These are phyloP conservation scores for Philonicus albiceps DNA, from an alignment of 2,888 invertebrate genomes.

Conservation along the genomic window DNA sequence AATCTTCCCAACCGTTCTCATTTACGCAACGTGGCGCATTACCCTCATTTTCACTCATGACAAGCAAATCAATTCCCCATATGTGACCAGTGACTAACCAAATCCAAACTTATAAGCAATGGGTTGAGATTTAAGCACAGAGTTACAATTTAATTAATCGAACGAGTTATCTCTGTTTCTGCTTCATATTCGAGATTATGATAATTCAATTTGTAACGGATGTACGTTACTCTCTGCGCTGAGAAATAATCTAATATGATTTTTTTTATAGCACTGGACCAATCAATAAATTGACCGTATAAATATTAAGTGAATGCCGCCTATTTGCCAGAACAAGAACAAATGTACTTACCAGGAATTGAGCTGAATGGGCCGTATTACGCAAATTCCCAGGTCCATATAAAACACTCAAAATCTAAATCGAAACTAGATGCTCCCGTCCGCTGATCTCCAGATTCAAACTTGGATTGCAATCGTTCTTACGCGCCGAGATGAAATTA, in stretches of 20 bases:
- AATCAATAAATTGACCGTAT: background rate
- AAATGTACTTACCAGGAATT: background rate
- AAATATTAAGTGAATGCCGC: background rate
- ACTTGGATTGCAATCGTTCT: background rate
- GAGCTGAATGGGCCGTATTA: background rate
- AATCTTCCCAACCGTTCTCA: too few relatives aligned
- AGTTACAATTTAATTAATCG: too few relatives aligned
- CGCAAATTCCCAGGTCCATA: background rate
- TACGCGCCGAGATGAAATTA: background rate
- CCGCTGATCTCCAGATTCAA: background rate
- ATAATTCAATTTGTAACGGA: background rate
- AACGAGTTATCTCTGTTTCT: background rate
- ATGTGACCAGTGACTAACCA: too few relatives aligned
- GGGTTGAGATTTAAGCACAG: background rate
- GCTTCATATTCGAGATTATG: background rate
- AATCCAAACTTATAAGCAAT: background rate
- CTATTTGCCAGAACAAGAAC: background rate
- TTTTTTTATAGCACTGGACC: background rate
- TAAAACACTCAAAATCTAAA: background rate
- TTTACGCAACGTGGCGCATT: too few relatives aligned
- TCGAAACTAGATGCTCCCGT: background rate
- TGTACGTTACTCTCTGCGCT: background rate
- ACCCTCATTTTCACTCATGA: too few relatives aligned
- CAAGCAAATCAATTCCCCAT: too few relatives aligned
- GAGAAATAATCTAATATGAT: background rate